These are phyloP conservation scores for Cherax destructor DNA, from an alignment of 1,140 invertebrate genomes.

Conservation along the genomic window DNA sequence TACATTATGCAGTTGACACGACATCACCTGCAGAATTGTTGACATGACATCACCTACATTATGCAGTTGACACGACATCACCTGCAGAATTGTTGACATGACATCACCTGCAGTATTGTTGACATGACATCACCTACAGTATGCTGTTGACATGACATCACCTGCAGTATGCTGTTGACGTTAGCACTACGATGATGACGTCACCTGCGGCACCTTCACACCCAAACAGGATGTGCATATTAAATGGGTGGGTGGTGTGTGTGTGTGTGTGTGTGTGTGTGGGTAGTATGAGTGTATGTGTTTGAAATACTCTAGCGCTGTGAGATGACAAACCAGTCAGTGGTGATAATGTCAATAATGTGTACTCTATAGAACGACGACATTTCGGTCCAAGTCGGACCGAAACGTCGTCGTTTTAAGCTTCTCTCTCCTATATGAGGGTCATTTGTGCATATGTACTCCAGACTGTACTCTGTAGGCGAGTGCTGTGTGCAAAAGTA, in stretches of 20 bases:
- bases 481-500: too few species aligned
- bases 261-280: neutral
- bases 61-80: neutral
- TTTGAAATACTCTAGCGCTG: neutral
- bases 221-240: neutral
- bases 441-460: too few species aligned
- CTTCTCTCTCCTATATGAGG: too few species aligned
- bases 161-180: neutral
- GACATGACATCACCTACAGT: neutral
- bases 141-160: slow-evolving; percentile 12
- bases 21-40: neutral
- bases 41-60: neutral
- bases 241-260: neutral
- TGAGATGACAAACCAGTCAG: too few species aligned
- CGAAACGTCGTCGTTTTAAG: too few species aligned
- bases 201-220: neutral
- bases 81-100: neutral
- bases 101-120: too few species aligned
- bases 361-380: too few species aligned
- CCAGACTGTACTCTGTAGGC: too few species aligned
- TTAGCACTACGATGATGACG: neutral
- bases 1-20: neutral
- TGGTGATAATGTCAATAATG: too few species aligned
- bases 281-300: neutral
- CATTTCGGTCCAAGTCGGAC: too few species aligned